phyloP scores from a whole-genome alignment of 2,797 vertebrate species.

The Ataeniobius toweri region DNA sequence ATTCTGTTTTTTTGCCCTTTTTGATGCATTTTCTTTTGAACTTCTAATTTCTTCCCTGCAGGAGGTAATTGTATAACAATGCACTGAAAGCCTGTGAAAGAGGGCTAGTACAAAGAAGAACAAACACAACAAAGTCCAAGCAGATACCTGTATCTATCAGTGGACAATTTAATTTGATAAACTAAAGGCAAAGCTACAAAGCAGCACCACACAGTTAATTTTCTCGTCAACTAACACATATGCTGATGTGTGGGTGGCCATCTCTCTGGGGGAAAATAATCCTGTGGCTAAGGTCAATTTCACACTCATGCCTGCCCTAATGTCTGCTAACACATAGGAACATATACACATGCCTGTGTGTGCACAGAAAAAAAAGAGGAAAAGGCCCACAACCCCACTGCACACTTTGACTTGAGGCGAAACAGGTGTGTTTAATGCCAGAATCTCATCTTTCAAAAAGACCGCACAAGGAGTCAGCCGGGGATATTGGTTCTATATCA shows the following conservation, averaged over 20 bases:
- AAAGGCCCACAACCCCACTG: not conserved
- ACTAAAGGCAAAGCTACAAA: slow-evolving; percentile 17
- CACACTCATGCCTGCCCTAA: slow-evolving; percentile 64
- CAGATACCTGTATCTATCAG: slow-evolving; percentile 16
- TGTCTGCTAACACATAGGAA: slow-evolving; percentile 58
- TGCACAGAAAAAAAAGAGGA: slow-evolving; percentile 2
- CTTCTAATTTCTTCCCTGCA: slow-evolving; percentile 48
- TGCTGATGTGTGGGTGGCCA: slow-evolving; percentile 61
- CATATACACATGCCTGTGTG: slow-evolving; percentile 23
- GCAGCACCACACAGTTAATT: slow-evolving; percentile 33
- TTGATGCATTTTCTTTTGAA: slow-evolving; percentile 32
- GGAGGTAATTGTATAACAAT: slow-evolving; percentile 60
- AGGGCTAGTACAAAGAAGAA: not conserved
- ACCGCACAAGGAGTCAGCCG: slow-evolving; percentile 53
- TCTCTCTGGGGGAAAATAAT: slow-evolving; percentile 66
- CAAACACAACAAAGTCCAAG: slow-evolving; percentile 7
- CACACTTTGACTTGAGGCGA: slow-evolving; percentile 43
- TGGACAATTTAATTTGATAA: slow-evolving; percentile 15
- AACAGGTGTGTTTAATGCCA: slow-evolving; percentile 77
- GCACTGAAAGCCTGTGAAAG: slow-evolving; percentile 27
- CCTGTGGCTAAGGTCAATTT: slow-evolving; percentile 71
- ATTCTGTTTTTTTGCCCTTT: slow-evolving; percentile 20
- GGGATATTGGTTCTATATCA: slow-evolving; percentile 70
- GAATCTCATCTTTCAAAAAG: slow-evolving; percentile 71
- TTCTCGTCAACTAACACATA: slow-evolving; percentile 35